Base-by-base conservation (phyloP, 2,888 invertebrate species). In the Mycalesis mineus region DNA sequence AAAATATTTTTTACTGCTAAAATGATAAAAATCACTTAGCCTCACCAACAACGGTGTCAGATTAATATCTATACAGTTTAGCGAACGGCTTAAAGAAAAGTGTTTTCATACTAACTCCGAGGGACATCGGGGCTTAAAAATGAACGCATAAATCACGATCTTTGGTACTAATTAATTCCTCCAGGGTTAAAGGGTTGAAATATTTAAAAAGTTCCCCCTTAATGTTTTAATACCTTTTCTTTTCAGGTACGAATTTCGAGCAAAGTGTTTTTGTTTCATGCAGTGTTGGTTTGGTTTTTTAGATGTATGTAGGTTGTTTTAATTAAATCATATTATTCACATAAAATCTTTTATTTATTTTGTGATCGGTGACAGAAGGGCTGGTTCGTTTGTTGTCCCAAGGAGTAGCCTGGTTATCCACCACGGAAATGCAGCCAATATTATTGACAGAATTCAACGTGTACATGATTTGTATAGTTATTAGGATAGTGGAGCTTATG, bases 131-230 rank as follows among this genome's bases (percentile, higher is more conserved):
- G 37, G 81, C 77, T 88, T 88, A 88, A 88, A 89, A 88, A 88
- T 88, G 84, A 78, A 84, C 82, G 85, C 85, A 86, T 88, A 88
- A 89, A 89, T 89, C 86, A 85, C 84, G 84, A 88, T 88, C 87
- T 88, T 89, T 81, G 87, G 88, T 70, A 82, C 87, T 89, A 88
- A 89, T 88, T 88, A 88, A 88, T 89, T 88, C 88, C 80, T 84
- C 75, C 72, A 79, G 81, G 80, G 82, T 80, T 78, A 75, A 69
- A 71, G 71, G 67, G 66, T 78, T 79, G 76, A 84, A 75, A 80
- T 84, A 83, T 84, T 77, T 71, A 82, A 68, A 84, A 85, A 84
- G 77, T 82, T 81, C 76, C 72, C n/a, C 77, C 33, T 47, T 42
- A 52, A 31, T 52, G 41, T 15, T 52, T 76, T 73, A 65, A 65